These are phyloP conservation scores for Clusia tigrina DNA, from an alignment of 2,888 invertebrate genomes.

Conservation along the genomic window DNA sequence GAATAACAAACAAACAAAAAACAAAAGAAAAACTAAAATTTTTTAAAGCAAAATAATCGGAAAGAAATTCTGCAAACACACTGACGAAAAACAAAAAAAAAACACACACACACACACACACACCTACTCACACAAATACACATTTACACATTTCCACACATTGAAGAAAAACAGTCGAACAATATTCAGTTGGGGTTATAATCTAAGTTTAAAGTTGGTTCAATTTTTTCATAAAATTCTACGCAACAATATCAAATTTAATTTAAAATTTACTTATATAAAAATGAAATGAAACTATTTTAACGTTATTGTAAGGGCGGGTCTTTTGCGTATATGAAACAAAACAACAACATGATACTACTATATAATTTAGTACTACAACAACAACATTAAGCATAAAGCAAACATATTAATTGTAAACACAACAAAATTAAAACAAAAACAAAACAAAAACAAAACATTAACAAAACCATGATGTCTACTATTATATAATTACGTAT, in stretches of 20 bases:
- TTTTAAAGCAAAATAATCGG: not conserved
- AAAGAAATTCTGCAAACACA: not conserved
- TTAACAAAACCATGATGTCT: constrained; percentile 12
- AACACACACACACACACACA: constrained; percentile 1
- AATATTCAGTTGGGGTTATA: constrained; percentile 12
- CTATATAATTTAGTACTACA: constrained; percentile 10
- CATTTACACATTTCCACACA: not conserved
- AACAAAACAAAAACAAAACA: not conserved
- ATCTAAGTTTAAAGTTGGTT: constrained; percentile 29
- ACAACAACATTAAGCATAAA: constrained; percentile 11
- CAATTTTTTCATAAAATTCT: constrained; percentile 27
- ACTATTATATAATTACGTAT: constrained; percentile 6
- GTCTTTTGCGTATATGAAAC: constrained; percentile 27
- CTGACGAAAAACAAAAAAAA: not conserved
- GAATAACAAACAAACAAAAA: not conserved
- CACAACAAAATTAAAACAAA: constrained; percentile 12
- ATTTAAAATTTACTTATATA: constrained; percentile 10
- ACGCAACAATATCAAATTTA: constrained; percentile 21
- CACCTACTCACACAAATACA: not conserved
- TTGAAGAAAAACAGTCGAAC: constrained; percentile 39
- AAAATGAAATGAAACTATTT: not conserved
- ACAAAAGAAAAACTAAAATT: not conserved
- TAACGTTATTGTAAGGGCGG: constrained; percentile 48
- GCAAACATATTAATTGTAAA: constrained; percentile 31
- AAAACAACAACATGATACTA: constrained; percentile 1